Conservation (phyloP, 2,797 vertebrate genomes). For the Kryptolebias ocellatus region DNA sequence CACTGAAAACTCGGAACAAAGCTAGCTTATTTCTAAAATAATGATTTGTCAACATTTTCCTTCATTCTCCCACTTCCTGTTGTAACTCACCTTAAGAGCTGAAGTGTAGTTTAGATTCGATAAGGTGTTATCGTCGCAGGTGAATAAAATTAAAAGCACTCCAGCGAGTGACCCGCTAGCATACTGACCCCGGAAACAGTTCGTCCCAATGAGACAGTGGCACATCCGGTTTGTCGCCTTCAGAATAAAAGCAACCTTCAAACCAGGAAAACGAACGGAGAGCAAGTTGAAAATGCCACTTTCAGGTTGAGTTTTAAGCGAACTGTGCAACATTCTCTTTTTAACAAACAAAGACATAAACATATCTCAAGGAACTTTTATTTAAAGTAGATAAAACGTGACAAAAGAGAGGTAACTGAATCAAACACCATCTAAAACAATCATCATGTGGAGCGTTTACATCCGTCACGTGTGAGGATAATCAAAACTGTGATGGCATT, state of each 20-base stretch:
- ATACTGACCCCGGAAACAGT: conserved; percentile 17
- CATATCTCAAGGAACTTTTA: conserved; percentile 56
- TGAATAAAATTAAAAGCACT: not conserved
- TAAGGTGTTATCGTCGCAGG: not conserved
- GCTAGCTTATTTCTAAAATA: not conserved
- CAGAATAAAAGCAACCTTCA: conserved; percentile 44
- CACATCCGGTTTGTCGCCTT: conserved; percentile 37
- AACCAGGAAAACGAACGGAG: not conserved
- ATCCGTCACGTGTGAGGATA: conserved; percentile 47
- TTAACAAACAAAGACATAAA: too few relatives aligned
- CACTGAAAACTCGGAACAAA: not conserved
- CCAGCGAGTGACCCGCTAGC: conserved; percentile 3
- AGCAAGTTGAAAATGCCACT: too few relatives aligned
- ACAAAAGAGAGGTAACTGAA: conserved; percentile 55
- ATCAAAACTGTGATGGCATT: conserved; percentile 25
- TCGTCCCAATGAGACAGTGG: not conserved
- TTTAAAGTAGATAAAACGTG: conserved; percentile 52
- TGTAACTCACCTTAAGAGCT: conserved; percentile 19
- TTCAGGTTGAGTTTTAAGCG: too few relatives aligned
- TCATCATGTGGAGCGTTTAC: conserved; percentile 43
- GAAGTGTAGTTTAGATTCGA: not conserved
- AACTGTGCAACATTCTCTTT: too few relatives aligned
- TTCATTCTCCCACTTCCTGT: not conserved
- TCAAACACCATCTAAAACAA: conserved; percentile 43
- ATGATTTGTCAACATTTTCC: not conserved